These are phyloP conservation scores for Chloropsis cyanopogon DNA, from an alignment of 2,113 vertebrate genomes.

Conservation along the genomic window DNA sequence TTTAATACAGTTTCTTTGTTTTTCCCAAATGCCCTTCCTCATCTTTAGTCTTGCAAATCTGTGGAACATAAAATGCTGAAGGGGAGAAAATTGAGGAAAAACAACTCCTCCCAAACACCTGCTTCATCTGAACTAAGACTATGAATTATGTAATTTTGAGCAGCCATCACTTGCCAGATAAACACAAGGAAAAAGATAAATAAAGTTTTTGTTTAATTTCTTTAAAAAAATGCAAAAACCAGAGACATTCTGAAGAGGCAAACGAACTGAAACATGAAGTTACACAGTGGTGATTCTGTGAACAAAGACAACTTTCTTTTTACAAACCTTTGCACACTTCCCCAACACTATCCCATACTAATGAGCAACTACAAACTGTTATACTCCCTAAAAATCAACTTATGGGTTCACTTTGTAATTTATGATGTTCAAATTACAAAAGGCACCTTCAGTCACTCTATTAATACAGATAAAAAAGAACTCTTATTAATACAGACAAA, in stretches of 20 bases:
- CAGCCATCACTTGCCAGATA: not conserved
- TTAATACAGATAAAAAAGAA: not conserved
- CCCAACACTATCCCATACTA: not conserved
- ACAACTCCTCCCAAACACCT: not conserved
- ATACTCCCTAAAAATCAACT: not conserved
- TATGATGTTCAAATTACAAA: not conserved
- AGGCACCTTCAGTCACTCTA: not conserved
- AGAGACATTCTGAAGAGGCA: not conserved
- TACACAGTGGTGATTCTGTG: not conserved
- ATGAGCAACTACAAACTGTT: not conserved
- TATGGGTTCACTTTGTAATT: not conserved
- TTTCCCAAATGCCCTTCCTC: not conserved
- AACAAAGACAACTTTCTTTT: not conserved
- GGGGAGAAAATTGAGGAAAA: not conserved
- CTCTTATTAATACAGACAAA: not conserved
- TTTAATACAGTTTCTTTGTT: not conserved
- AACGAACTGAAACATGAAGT: not conserved
- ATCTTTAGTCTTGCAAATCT: not conserved
- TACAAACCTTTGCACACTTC: not conserved
- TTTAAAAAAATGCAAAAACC: not conserved
- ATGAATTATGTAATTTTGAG: not conserved
- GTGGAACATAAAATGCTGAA: not conserved
- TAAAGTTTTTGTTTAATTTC: not conserved
- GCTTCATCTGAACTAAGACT: not conserved
- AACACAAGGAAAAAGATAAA: not conserved